Conservation (phyloP, 2,797 vertebrate species). For the Alauda arvensis region DNA sequence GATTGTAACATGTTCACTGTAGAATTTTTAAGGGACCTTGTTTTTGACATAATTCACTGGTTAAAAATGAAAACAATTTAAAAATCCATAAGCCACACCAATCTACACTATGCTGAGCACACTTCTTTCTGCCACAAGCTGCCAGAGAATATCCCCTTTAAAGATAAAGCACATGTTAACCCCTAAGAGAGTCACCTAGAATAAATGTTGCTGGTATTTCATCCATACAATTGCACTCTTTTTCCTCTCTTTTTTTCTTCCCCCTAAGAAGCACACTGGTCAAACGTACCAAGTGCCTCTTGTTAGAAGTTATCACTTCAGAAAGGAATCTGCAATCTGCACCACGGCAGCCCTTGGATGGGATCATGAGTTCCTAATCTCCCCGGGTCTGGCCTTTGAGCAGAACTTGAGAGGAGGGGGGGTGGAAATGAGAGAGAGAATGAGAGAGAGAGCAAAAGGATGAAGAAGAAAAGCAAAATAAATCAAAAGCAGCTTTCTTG, state of each 20-base stretch:
- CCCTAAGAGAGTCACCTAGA: conserved; percentile 1
- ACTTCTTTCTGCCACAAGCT: background rate
- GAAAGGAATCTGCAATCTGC: conserved; percentile 71
- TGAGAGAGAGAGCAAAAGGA: conserved; percentile 76
- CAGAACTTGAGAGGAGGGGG: conserved; percentile 43
- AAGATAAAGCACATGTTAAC: conserved; percentile 3
- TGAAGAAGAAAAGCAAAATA: conserved; percentile 78
- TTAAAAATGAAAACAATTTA: background rate
- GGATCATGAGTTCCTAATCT: conserved; percentile 69
- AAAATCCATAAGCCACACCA: background rate
- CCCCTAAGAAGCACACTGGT: background rate
- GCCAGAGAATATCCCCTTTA: conserved; percentile 23
- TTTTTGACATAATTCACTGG: background rate
- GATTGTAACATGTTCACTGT: background rate
- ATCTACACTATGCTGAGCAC: background rate
- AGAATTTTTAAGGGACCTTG: background rate
- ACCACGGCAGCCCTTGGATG: conserved; percentile 71
- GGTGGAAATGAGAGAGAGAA: conserved; percentile 32
- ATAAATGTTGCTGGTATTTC: conserved; percentile 31
- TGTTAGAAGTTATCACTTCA: conserved; percentile 63
- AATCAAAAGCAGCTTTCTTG: conserved; percentile 81
- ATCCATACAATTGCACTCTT: background rate
- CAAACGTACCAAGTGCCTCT: conserved; percentile 48
- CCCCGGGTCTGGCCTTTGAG: conserved; percentile 63
- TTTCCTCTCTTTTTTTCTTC: background rate